Conservation (phyloP, 2,888 invertebrate genomes). For the Creontiades dilutus region DNA sequence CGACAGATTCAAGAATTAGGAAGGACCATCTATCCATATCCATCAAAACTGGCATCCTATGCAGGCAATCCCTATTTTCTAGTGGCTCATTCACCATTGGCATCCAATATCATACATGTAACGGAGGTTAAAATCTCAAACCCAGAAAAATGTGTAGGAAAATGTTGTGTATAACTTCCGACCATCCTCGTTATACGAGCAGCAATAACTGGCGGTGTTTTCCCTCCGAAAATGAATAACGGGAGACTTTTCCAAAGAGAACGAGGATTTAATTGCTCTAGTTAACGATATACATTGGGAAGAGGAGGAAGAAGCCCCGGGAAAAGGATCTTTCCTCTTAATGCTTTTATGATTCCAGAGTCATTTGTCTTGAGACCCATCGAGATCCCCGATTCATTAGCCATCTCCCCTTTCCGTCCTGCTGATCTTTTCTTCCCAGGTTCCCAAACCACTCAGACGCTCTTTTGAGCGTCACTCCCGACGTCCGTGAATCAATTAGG, state of each 20-base stretch:
- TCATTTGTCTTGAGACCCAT: conserved; percentile 70
- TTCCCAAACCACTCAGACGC: conserved; percentile 27
- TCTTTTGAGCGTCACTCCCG: background rate
- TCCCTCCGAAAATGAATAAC: conserved; percentile 43
- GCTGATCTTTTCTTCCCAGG: background rate
- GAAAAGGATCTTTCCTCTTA: conserved; percentile 66
- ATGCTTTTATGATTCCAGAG: conserved; percentile 71
- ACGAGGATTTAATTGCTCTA: conserved; percentile 62
- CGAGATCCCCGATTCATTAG: conserved; percentile 64
- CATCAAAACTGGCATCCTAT: too few species aligned
- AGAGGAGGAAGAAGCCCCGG: background rate
- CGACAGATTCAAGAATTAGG: too few species aligned
- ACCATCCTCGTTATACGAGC: background rate
- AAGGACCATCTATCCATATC: too few species aligned
- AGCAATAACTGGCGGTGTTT: background rate
- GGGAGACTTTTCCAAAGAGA: conserved; percentile 26
- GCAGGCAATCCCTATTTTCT: too few species aligned
- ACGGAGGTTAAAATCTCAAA: too few species aligned
- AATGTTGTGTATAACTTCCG: background rate
- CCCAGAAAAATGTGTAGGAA: too few species aligned
- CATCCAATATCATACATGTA: too few species aligned
- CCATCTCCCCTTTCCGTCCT: background rate
- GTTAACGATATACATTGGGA: conserved; percentile 58
- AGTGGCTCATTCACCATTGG: too few species aligned
- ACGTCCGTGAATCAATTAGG: conserved; percentile 18